Base-by-base conservation (phyloP, 2,888 invertebrate species). In the Diploptera punctata region DNA sequence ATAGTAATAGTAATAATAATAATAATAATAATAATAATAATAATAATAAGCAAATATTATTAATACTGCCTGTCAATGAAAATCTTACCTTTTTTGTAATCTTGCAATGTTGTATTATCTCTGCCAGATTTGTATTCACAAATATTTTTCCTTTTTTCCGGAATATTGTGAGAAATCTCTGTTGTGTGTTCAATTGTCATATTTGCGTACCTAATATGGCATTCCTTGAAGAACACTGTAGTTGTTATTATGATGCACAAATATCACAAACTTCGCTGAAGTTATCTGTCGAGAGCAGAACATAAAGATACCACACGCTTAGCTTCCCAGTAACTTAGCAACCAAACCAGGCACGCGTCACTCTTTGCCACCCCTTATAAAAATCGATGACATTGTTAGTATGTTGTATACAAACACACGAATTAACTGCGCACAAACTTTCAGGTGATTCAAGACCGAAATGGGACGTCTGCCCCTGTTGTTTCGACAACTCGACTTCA, bases 401-500 rank as follows among this genome's bases (percentile, higher is more conserved):
- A 33, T 33, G 5, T 33, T 33, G 33, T 7, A 33, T 10, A 33
- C 10, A 33, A 33, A 33, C 33, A 33, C 33, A 33, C 33, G 5
- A 7, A 5, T 7, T 33, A 5, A 33, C 33, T 33, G 33, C 5
- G 33, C 33, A 33, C 33, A 10, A 33, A 5, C 10, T 33, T 7
- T 33, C n/a, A n/a, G n/a, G n/a, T n/a, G 5, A 7, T 33, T 33
- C 33, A 5, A 33, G 33, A 33, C 33, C 33, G 33, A 33, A 33
- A 7, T 10, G 18, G 13, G 29, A 13, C 44, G 9, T 65, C 38
- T 65, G 19, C 69, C 57, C 69, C 57, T 52, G 68, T 33, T 43
- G 43, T 38, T 65, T 65, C 65, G 65, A 65, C 47, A 47, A 65
- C 29, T 47, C 65, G 19, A 47, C 43, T 33, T 44, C 65, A 65